phyloP scores from a whole-genome alignment of 2,113 vertebrate species.

The Chaetodon trifascialis region DNA sequence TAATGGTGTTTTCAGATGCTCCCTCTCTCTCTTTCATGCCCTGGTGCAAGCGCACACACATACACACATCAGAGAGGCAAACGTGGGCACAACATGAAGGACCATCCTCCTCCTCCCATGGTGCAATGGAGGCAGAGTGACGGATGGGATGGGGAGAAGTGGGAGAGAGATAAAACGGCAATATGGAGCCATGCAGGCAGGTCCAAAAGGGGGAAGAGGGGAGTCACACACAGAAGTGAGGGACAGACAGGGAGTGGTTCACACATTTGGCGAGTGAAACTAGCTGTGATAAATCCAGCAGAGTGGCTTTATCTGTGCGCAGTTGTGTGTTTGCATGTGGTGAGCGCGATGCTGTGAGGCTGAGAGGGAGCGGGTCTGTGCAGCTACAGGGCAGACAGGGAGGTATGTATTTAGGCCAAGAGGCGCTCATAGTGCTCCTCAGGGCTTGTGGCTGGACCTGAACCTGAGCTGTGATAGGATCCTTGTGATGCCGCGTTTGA shows the following conservation, averaged over 20 bases:
- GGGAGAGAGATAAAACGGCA: conserved; percentile 75
- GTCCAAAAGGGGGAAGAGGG: conserved; percentile 44
- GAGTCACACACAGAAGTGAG: conserved; percentile 45
- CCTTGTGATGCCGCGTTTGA: conserved; percentile 77
- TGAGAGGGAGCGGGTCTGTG: conserved; percentile 65
- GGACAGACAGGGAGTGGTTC: conserved; percentile 58
- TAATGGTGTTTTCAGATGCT: conserved; percentile 71
- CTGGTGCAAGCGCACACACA: conserved; percentile 28
- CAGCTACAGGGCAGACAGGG: conserved; percentile 69
- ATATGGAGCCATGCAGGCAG: conserved; percentile 59
- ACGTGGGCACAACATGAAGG: conserved; percentile 78
- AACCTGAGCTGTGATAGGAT: conserved; percentile 61
- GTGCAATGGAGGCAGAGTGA: conserved; percentile 61
- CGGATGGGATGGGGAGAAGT: conserved; percentile 68
- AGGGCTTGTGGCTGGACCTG: conserved; percentile 33
- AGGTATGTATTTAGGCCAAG: conserved; percentile 68
- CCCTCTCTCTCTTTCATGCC: conserved; percentile 57
- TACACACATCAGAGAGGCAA: conserved; percentile 72
- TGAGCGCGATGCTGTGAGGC: conserved; percentile 75
- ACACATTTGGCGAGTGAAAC: conserved; percentile 57
- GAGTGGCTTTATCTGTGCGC: conserved; percentile 59
- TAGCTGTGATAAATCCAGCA: conserved; percentile 64
- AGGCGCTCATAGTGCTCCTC: conserved; percentile 51
- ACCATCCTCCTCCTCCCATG: conserved; percentile 63
- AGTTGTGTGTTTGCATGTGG: conserved; percentile 71